These are phyloP conservation scores for Tetrao urogallus DNA, from an alignment of 2,113 vertebrate species.

Conservation along the genomic window DNA sequence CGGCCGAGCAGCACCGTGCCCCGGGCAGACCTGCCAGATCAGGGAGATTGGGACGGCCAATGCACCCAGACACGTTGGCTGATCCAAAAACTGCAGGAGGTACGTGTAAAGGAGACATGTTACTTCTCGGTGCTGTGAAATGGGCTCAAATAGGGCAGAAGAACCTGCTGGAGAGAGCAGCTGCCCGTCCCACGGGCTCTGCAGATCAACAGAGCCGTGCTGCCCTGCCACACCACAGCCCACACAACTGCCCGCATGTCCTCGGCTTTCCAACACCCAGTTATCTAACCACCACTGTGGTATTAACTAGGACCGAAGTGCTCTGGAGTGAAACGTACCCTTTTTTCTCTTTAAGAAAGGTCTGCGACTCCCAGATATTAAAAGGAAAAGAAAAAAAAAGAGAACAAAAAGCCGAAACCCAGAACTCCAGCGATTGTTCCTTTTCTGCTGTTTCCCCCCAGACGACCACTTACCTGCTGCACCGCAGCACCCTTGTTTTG, in stretches of 20 bases:
- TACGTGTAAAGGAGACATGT: not conserved
- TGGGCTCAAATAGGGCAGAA: not conserved
- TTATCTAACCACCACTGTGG: not conserved
- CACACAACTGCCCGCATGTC: not conserved
- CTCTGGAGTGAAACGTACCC: not conserved
- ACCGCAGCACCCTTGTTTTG: not conserved
- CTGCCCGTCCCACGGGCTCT: not conserved
- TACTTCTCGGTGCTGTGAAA: not conserved
- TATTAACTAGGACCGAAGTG: not conserved
- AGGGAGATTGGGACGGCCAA: not conserved
- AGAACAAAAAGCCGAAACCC: not conserved
- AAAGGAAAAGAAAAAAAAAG: not conserved
- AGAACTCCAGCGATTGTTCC: not conserved
- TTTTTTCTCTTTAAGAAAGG: not conserved
- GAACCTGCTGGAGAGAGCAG: not conserved
- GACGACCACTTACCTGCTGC: not conserved
- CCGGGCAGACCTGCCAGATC: not conserved
- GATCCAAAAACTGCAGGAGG: not conserved
- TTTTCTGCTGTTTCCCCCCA: not conserved
- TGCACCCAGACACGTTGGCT: not conserved
- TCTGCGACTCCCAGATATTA: not conserved
- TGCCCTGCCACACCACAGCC: not conserved
- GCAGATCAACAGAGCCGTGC: not conserved
- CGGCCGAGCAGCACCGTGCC: accelerated
- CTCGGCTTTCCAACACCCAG: not conserved